phyloP scores from a whole-genome alignment of 2,113 vertebrate genomes.

The Rhea pennata region DNA sequence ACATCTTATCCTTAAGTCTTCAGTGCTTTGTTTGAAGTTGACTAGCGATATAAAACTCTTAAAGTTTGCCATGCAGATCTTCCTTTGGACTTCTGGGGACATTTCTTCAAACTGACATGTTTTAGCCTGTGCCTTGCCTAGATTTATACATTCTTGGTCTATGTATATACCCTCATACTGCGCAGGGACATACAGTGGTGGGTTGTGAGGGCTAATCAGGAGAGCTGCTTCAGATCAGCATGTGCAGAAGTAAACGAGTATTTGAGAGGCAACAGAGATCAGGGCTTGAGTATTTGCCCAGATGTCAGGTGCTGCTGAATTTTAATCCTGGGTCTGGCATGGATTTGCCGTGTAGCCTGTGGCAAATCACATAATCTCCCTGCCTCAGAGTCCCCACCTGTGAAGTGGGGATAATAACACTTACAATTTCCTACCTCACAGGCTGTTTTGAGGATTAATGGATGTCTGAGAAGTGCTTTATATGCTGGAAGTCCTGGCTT shows the following conservation, averaged over 20 bases:
- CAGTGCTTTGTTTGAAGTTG: conserved; percentile 41
- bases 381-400: conserved; percentile 55
- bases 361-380: conserved; percentile 67
- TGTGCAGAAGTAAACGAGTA: background rate
- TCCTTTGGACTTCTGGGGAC: conserved; percentile 21
- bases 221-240: background rate
- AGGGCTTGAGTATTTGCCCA: conserved; percentile 42
- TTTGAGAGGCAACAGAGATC: conserved; percentile 48
- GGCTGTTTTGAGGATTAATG: conserved; percentile 65
- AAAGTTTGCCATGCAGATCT: conserved; percentile 10
- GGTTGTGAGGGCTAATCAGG: background rate
- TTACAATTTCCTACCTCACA: conserved; percentile 63
- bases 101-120: conserved; percentile 37
- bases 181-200: background rate
- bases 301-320: conserved; percentile 64
- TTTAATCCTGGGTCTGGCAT: conserved; percentile 61
- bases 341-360: conserved; percentile 54
- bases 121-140: conserved; percentile 28
- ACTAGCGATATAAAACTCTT: background rate
- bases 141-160: conserved; percentile 9
- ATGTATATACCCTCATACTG: background rate
- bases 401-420: conserved; percentile 65
- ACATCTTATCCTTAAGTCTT: conserved; percentile 6
- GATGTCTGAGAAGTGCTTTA: conserved; percentile 67
- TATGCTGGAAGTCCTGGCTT: conserved; percentile 42